These are phyloP conservation scores for Galaxea fascicularis DNA, from an alignment of 92 coral and sea anemone species.

Conservation along the genomic window DNA sequence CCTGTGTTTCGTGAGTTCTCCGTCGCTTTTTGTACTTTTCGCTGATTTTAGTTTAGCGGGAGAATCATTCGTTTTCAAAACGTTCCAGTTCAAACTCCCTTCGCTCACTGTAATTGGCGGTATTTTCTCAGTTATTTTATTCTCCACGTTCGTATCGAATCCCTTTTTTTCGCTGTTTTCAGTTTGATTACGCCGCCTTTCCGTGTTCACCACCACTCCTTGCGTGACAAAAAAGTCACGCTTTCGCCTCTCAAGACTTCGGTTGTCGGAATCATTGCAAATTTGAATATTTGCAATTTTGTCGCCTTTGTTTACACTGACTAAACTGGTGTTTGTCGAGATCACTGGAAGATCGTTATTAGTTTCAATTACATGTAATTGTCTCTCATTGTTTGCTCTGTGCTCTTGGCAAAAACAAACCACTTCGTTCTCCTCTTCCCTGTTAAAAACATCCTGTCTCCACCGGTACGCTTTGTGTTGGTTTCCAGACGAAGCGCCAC, in stretches of 20 bases:
- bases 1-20: constrained; percentile 21
- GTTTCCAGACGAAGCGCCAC: constrained; percentile 15
- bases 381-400: constrained; percentile 34
- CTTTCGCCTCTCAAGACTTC: constrained; percentile 5
- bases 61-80: constrained; percentile 1
- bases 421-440: constrained; percentile 19
- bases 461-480: constrained; percentile 66
- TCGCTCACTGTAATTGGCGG: constrained; percentile 55
- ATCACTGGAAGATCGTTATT: constrained; percentile 61
- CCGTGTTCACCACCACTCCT: not conserved
- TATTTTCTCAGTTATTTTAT: constrained; percentile 32
- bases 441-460: constrained; percentile 46
- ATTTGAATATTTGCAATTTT: constrained; percentile 37
- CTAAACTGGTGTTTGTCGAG: constrained; percentile 49
- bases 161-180: constrained; percentile 26
- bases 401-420: constrained; percentile 35
- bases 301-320: constrained; percentile 43
- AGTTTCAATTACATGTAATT: not conserved
- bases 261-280: not conserved
- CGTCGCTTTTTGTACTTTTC: constrained; percentile 70
- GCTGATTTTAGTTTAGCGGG: constrained; percentile 26
- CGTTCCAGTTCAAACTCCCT: not conserved
- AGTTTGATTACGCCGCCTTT: not conserved
- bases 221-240: constrained; percentile 67
- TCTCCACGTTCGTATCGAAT: not conserved